Base-by-base conservation (phyloP, 2,113 vertebrate species). In the Romanogobio albipinnatus region DNA sequence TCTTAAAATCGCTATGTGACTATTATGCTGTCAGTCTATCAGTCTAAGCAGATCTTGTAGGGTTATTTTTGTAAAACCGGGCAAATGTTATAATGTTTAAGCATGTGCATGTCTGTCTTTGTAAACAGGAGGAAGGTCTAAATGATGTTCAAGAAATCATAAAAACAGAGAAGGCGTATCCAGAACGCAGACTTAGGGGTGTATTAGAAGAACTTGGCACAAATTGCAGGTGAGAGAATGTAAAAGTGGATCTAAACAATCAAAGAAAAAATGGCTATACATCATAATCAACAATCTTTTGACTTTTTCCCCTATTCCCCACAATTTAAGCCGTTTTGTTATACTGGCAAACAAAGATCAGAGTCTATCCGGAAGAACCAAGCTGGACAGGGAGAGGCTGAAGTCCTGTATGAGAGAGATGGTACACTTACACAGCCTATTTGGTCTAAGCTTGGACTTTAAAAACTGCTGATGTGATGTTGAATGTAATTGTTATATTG, bases 141-240 rank as follows among this genome's bases (percentile, higher is more conserved):
- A 99, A 99, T 0, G 98, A 99, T 0, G 98, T 99, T 43, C 97
- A 99, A 39, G 98, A 99, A 89, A 97, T 99, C 93, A 97, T 99
- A 83, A 99, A 99, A 89, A 99, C 97, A 0, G 98, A 99, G 91
- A 99, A 98, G 86, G 87, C 96, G 0, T 97, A 97, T 84, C 98
- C 98, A 0, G 98, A 99, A 86, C 97, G 98, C 0, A 93, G 97
- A 2, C 96, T 99, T 10, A 94, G 98, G 3, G 98, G 98, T 0
- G 98, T 99, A 66, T 93, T 99, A 82, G 98, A 99, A 91, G 98
- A 99, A 43, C 95, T 99, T 45, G 96, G 96, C 93, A 91, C 93
- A 0, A 95, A 96, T 9, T 99, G 98, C 96, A 94, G 93, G 98
- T 99, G 66, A 81, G 10, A n/a, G 39, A 83, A 29, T 7, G 19